Evolutionary conservation across 1,140 invertebrate genomes (phyloP).

Genomic region (Grapholita molesta): DNA sequence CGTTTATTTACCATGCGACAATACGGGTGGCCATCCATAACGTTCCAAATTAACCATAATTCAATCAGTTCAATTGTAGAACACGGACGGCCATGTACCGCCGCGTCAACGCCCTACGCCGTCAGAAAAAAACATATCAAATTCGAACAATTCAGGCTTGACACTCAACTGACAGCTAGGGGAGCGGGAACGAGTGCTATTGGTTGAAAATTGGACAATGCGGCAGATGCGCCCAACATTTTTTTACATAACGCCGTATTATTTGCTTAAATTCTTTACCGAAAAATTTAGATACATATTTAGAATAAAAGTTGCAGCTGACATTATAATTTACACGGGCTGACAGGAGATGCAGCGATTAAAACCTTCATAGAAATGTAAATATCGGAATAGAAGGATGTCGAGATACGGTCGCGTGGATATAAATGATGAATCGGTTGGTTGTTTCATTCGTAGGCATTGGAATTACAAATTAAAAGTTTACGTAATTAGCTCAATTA

Average conservation of each 20-base stretch:
- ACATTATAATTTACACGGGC: constrained; percentile 50
- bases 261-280: constrained; percentile 70
- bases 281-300: constrained; percentile 53
- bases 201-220: constrained; percentile 70
- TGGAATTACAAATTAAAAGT: constrained; percentile 1
- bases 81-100: constrained; percentile 55
- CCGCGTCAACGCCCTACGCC: constrained; percentile 58
- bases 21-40: constrained; percentile 70
- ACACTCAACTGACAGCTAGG: constrained; percentile 69
- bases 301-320: constrained; percentile 44
- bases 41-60: constrained; percentile 57
- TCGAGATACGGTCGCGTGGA: constrained; percentile 8
- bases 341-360: constrained; percentile 48
- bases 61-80: constrained; percentile 72
- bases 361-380: constrained; percentile 40
- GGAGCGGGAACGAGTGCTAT: constrained; percentile 59
- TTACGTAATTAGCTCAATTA: constrained; percentile 6
- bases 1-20: constrained; percentile 46
- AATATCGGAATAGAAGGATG: constrained; percentile 23
- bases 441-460: neutral
- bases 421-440: constrained; percentile 4
- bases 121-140: constrained; percentile 52
- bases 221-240: constrained; percentile 63
- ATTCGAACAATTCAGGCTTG: constrained; percentile 40
- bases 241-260: constrained; percentile 52